Base-by-base conservation (phyloP, 2,888 invertebrate genomes). In the Ennomos fuscantarius region DNA sequence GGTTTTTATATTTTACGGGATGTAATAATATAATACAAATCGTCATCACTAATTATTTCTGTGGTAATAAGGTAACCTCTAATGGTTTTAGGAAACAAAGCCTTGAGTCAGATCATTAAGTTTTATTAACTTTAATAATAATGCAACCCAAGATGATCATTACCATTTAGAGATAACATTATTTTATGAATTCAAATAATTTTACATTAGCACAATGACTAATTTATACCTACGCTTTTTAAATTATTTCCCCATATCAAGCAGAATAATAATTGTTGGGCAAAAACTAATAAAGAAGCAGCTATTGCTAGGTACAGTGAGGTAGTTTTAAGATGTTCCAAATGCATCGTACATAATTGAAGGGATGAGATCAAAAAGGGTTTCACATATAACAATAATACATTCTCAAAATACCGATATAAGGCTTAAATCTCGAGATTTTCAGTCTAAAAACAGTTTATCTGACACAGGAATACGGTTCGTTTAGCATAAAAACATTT, bases 101-200 rank as follows among this genome's bases (percentile, higher is more conserved):
- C 50, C 54, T 56, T 57, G 55, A 50, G 44, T 48, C 44, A 59
- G 51, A 33, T 55, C 68, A 61, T 69, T 63, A 67, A 65, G 55
- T 65, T 64, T 63, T 64, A 62, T 60, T 52, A 50, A 8, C 24
- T 55, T 44, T 56, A 51, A 55, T 55, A 50, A 54, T 61, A 47
- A 49, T 60, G 57, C 58, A 39, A 42, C 9, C 37, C 36, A 33
- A 47, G 13, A 39, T 52, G 11, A 10, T 47, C 13, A 31, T 42
- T 41, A 45, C 9, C 13, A 32, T 15, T 44, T 44, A 33, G 24
- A 50, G 50, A 55, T 55, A 57, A 52, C 40, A 50, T 61, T 44
- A 46, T 53, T 8, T 33, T 48, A 41, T 55, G 35, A 53, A 53
- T 37, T 49, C 37, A 36, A 41, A 48, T 55, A 57, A 62, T 52